Conservation (phyloP, 2,888 invertebrate genomes). For the Abscondita cerata region DNA sequence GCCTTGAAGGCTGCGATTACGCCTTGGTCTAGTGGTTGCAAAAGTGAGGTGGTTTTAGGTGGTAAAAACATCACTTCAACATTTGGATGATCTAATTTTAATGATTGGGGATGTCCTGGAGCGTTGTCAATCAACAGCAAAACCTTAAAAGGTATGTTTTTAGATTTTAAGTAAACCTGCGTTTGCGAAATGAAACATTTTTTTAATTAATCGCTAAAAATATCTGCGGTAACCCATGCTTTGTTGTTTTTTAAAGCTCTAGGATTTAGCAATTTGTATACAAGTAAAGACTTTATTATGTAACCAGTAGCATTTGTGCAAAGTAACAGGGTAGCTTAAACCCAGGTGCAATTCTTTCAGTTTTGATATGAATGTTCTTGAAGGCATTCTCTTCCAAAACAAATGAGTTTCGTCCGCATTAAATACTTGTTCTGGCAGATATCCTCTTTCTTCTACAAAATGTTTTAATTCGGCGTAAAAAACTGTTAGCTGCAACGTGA, state of each 20-base stretch:
- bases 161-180: too few relatives aligned
- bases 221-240: too few relatives aligned
- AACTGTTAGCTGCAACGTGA: not conserved
- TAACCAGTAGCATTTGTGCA: not conserved
- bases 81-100: not conserved
- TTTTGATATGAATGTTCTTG: slow-evolving; percentile 36
- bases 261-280: too few relatives aligned
- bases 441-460: not conserved
- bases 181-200: too few relatives aligned
- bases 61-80: not conserved
- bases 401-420: not conserved
- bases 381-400: not conserved
- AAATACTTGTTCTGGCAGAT: not conserved
- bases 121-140: not conserved
- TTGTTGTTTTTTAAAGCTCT: too few relatives aligned
- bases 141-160: slow-evolving; percentile 10
- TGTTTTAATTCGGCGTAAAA: not conserved
- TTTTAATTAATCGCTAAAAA: too few relatives aligned
- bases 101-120: not conserved
- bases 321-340: slow-evolving; percentile 25
- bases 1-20: slow-evolving; percentile 2
- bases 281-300: not conserved
- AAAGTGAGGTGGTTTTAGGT: not conserved
- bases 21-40: not conserved
- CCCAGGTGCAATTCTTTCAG: slow-evolving; percentile 35